Evolutionary conservation across 2,113 vertebrate genomes (phyloP), one percentile per base, ranked within the genome.

Genomic region (Rhinolophus ferrumequinum): DNA sequence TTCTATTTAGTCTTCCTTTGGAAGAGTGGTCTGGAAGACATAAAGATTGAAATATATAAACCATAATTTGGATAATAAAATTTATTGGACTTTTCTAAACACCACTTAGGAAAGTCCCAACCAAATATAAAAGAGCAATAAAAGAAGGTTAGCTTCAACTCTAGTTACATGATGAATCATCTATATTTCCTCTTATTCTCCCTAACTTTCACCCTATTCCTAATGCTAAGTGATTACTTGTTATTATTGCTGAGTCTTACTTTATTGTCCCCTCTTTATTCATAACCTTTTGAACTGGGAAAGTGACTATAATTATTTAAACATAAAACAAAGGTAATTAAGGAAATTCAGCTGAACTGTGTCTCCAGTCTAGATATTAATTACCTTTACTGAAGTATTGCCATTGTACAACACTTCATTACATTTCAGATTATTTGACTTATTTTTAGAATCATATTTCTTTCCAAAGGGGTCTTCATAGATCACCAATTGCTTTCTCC

Each of bases 291-390:
- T 93, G 67, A 94, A 28, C 47, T 66, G 50, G 19, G 70, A 89
- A 95, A 94, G n/a, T 47, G 93, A n/a, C 90, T 96, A 14, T 97
- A 82, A 87, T 96, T 93, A 97, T 94, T 95, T 94, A 47, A 81
- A 41, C 80, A 64, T 92, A 95, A 96, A 97, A 96, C 52, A 90
- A 69, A 98, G 21, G 33, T 81, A 64, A 93, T 24, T 73, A 90
- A 22, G 76, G 30, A 96, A 95, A 83, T 76, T 66, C 41, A 70
- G 8, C 38, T 73, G 85, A 94, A 54, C 67, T 95, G 4, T 88
- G 94, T 88, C 19, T 81, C 11, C 58, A 76, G 16, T n/a, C 33
- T 93, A 88, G 38, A 33, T 93, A 73, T 92, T 92, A 94, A 96
- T 95, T 95, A 89, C 50, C 10, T 72, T 97, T 88, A 82, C 47